Base-by-base conservation (phyloP, 2,888 invertebrate genomes). In the Ophioninae sp. region DNA sequence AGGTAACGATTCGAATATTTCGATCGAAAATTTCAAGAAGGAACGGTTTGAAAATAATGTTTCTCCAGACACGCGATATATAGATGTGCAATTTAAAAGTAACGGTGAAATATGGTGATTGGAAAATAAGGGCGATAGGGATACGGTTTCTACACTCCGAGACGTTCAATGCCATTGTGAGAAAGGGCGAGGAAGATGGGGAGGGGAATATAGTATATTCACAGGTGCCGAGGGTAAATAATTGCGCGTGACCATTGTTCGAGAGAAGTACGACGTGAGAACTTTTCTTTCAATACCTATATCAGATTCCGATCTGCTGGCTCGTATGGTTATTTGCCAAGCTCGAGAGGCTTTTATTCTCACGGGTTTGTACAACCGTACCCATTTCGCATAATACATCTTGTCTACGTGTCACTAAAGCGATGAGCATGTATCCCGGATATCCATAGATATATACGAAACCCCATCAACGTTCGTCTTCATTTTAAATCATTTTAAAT, bases 161-260 rank as follows among this genome's bases (percentile, higher is more conserved):
- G 23, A 37, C 21, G 44, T 17, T 50, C 72, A 67, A 67, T 44
- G 41, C n/a, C 41, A 87, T 87, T 85, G 83, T 81, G 81, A 81
- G 85, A 74, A 86, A 81, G 83, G 78, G 70, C 62, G 69, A 61
- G 74, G 72, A 83, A 30, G 3, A 30, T 30, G 50, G 50, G 5
- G 10, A 8, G 8, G 41, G 41, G 41, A 8, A 7, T 2, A 50
- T 17, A 17, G 81, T 77, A 76, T 64, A 81, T 70, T 75, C 75
- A 70, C 37, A 77, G 59, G 50, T 17, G 39, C 75, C 82, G 69
- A 61, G 81, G 83, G 85, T 86, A 87, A 88, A 87, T 88, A 87
- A 88, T 88, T 86, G 85, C 87, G 67, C 81, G 69, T 61, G 72
- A 61, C 68, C n/a, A 78, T 82, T 78, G 82, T 82, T 74, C 69